phyloP scores from a whole-genome alignment of 2,888 invertebrate species.

The Andrena minutula region DNA sequence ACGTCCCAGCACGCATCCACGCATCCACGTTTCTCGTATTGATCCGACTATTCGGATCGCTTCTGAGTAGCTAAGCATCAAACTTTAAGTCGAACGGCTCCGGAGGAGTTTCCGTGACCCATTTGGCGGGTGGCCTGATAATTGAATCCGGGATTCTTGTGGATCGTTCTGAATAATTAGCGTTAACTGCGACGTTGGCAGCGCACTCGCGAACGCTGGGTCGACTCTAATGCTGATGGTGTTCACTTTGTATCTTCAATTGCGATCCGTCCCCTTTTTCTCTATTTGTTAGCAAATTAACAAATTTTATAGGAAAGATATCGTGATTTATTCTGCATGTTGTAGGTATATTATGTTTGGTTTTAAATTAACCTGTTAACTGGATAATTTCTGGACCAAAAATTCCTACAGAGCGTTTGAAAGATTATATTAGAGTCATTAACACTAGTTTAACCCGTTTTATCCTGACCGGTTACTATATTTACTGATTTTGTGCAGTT shows the following conservation, averaged over 20 bases:
- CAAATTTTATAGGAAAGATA: background rate
- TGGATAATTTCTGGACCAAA: no score
- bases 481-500: background rate
- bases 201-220: background rate
- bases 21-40: conserved; percentile 2
- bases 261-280: conserved; percentile 5
- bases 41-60: conserved; percentile 24
- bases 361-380: no score
- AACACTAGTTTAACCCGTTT: no score
- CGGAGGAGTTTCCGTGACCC: conserved; percentile 36
- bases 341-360: no score
- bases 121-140: conserved; percentile 41
- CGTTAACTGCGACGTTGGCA: conserved; percentile 33
- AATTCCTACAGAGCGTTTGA: no score
- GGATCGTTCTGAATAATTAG: conserved; percentile 53
- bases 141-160: conserved; percentile 57
- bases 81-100: conserved; percentile 26
- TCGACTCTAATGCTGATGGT: conserved; percentile 35
- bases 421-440: no score
- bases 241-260: conserved; percentile 20
- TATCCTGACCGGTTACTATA: background rate
- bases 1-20: background rate
- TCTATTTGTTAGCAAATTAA: background rate
- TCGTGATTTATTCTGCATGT: no score
- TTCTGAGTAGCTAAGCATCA: conserved; percentile 9